Base-by-base conservation (phyloP, 2,113 vertebrate genomes). In the Malurus elegans region DNA sequence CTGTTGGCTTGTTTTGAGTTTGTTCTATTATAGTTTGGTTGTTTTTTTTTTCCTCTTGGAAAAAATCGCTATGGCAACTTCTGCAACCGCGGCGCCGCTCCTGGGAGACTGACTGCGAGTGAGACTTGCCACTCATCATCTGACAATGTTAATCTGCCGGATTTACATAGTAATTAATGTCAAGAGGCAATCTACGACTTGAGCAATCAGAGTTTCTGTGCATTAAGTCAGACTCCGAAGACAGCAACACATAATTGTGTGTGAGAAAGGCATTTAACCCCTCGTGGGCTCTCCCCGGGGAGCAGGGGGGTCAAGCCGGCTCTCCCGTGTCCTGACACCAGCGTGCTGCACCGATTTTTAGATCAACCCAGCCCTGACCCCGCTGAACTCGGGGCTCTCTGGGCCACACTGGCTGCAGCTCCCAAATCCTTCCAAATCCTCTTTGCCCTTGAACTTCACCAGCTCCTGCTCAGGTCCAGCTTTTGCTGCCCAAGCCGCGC, bases 101-200 rank as follows among this genome's bases (percentile, higher is more conserved):
- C 96, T 47, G 85, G 93, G 96, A 88, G 91, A 15, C 28, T 5
- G 76, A 48, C 95, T 94, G 80, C 70, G 29, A 94, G 91, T 72
- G 95, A 90, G 92, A 93, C 91, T 89, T 95, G 97, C 95, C 95
- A 87, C 95, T 96, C 90, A 74, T 95, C 96, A 93, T 57, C 96
- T 90, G 92, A 96, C 96, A 96, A 75, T 51, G 96, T 93, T 97
- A 92, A 97, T 97, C 96, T 97, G 90, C 86, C 1, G n/a, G 95
- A 94, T 97, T 97, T 97, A 96, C 95, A 96, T 97, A 95, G 94
- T 96, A 97, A 97, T 97, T 97, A 97, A 97, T 96, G 97, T 97
- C 97, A 97, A 97, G 96, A 97, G 96, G 97, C 96, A 96, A 95
- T 96, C 94, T 96, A 90, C 79, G 42, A 61, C 76, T 92, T 50